Evolutionary conservation across 2,888 invertebrate species (phyloP).

Genomic region (Spisula subtruncata): DNA sequence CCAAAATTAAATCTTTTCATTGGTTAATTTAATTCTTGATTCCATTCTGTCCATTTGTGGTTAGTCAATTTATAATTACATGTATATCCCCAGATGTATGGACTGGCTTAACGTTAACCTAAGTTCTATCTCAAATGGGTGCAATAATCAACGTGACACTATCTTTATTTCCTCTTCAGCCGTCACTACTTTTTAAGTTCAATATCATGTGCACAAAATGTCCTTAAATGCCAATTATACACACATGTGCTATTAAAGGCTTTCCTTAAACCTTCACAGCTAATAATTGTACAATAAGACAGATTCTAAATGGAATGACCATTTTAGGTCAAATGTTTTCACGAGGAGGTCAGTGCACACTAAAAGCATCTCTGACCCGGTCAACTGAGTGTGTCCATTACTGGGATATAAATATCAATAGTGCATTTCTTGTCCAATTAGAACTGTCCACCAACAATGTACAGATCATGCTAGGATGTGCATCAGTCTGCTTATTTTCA

Average conservation of each 20-base stretch:
- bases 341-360: slow-evolving; percentile 60
- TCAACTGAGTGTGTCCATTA: slow-evolving; percentile 67
- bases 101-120: neutral
- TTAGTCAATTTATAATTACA: too few relatives aligned
- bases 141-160: neutral
- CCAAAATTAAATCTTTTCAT: too few relatives aligned
- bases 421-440: slow-evolving; percentile 65
- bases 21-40: too few relatives aligned
- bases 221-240: slow-evolving; percentile 6
- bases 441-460: slow-evolving; percentile 52
- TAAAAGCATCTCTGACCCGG: slow-evolving; percentile 67
- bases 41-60: too few relatives aligned
- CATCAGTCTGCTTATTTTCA: slow-evolving; percentile 65
- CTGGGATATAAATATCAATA: slow-evolving; percentile 66
- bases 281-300: slow-evolving; percentile 30
- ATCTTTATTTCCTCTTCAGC: neutral
- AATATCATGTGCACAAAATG: slow-evolving; percentile 6
- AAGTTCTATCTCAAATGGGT: neutral
- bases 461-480: slow-evolving; percentile 42
- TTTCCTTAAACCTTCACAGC: slow-evolving; percentile 4
- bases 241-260: slow-evolving; percentile 14
- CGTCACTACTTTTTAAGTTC: neutral
- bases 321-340: slow-evolving; percentile 53
- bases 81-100: too few relatives aligned
- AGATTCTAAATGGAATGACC: slow-evolving; percentile 42